A percentile compares a stretch with the other conserved stretches of the same genome.
Conservation (phyloP, 2,797 vertebrate species). For the Tenualosa ilisha region DNA sequence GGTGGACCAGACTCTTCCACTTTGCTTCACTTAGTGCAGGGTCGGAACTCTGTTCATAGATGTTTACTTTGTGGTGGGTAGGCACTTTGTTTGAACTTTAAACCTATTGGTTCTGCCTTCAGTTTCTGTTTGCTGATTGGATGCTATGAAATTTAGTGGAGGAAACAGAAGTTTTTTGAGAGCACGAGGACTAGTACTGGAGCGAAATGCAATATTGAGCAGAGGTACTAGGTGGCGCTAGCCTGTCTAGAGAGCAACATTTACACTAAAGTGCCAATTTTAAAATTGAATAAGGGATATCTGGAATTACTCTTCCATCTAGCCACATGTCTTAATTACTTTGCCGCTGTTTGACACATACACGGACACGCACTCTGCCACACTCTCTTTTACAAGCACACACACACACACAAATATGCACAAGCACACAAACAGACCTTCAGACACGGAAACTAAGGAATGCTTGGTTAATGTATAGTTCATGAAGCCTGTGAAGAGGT, state of each 20-base stretch:
- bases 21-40: no score
- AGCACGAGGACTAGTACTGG: no score
- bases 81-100: no score
- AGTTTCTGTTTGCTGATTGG: no score
- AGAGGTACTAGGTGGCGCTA: no score
- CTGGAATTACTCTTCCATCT: not conserved
- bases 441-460: not conserved
- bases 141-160: no score
- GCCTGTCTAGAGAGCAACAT: not conserved
- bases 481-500: not conserved
- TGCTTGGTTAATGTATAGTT: not conserved
- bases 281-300: not conserved
- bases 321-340: not conserved
- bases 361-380: not conserved
- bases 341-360: not conserved
- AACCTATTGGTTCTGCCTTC: no score
- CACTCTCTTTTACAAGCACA: not conserved
- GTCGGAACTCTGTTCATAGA: no score
- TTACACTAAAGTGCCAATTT: constrained; percentile 10
- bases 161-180: no score
- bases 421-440: not conserved
- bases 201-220: no score
- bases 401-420: not conserved
- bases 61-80: no score
- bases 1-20: no score